Conservation (phyloP, 2,113 vertebrate species). For the Nipponia nippon region DNA sequence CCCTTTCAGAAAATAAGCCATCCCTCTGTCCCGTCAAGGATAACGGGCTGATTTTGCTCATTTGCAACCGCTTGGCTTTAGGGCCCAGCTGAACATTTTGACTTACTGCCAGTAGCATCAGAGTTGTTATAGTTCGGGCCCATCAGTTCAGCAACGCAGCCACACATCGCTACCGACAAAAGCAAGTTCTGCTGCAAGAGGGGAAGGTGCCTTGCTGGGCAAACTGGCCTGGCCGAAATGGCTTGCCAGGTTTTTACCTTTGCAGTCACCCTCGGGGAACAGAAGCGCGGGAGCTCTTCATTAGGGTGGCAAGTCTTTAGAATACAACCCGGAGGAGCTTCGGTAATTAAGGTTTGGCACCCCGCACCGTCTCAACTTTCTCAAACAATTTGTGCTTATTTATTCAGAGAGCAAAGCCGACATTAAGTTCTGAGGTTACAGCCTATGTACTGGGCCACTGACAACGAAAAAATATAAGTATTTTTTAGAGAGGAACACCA, state of each 20-base stretch:
- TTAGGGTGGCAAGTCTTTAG: neutral
- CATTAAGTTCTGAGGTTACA: neutral
- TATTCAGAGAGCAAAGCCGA: neutral
- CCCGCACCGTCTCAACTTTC: neutral
- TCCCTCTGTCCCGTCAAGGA: neutral
- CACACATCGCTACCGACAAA: neutral
- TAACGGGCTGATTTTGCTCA: neutral
- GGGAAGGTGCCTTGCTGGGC: neutral
- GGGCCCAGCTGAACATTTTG: neutral
- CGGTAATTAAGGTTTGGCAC: neutral
- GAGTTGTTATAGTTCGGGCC: neutral
- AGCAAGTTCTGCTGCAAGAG: fast-evolving
- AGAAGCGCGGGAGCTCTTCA: neutral
- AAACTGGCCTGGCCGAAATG: neutral
- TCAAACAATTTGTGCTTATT: neutral
- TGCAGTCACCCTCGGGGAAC: neutral
- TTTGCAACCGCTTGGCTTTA: neutral
- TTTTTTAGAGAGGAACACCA: neutral
- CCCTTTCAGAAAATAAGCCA: constrained; percentile 11
- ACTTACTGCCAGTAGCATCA: neutral
- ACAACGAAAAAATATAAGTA: fast-evolving
- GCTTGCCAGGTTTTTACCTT: neutral
- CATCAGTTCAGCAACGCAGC: neutral
- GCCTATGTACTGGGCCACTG: neutral
- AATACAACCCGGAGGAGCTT: neutral